Conservation (phyloP, 2,113 vertebrate species). For the Nibea coibor region DNA sequence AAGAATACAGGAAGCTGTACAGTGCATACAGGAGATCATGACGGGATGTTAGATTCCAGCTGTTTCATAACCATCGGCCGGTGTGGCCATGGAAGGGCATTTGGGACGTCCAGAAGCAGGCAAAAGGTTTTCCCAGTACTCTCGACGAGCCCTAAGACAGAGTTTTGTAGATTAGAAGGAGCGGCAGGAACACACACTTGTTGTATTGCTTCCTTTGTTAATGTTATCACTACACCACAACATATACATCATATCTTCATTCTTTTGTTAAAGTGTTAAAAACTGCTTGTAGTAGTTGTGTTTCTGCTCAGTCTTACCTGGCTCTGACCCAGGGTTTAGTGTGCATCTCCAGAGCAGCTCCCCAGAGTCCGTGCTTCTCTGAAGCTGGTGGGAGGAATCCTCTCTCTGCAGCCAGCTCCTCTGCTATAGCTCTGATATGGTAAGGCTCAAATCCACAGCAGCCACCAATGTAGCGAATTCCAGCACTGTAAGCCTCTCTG, state of each 20-base stretch:
- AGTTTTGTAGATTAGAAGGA: not conserved
- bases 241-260: no score
- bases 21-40: not conserved
- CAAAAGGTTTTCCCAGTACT: slow-evolving; percentile 89
- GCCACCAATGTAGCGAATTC: slow-evolving; percentile 91
- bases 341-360: slow-evolving; percentile 89
- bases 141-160: slow-evolving; percentile 83
- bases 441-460: slow-evolving; percentile 96
- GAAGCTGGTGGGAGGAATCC: slow-evolving; percentile 90
- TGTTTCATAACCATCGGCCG: slow-evolving; percentile 52
- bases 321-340: slow-evolving; percentile 96
- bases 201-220: no score
- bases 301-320: slow-evolving; percentile 80
- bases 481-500: slow-evolving; percentile 88
- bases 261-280: no score
- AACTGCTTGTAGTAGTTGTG: not conserved
- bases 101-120: slow-evolving; percentile 90
- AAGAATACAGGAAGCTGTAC: not conserved
- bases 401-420: slow-evolving; percentile 90
- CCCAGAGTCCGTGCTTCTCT: slow-evolving; percentile 93
- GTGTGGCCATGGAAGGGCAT: slow-evolving; percentile 86
- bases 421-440: slow-evolving; percentile 91
- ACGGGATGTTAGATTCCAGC: not conserved
- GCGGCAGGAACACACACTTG: not conserved
- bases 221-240: no score